Conservation (phyloP, 2,888 invertebrate genomes). For the Coenonympha glycerion region DNA sequence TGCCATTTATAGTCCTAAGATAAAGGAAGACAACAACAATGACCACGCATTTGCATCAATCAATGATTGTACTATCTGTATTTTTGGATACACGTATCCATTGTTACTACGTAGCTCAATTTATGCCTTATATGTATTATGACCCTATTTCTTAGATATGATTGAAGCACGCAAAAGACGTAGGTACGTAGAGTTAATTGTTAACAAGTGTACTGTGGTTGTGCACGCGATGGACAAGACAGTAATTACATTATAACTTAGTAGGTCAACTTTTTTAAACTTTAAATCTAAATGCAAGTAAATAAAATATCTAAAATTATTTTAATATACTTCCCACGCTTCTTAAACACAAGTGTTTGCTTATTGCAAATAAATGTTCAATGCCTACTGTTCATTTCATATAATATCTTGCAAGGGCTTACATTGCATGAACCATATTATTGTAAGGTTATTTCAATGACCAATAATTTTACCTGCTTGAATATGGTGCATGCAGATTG, state of each 20-base stretch:
- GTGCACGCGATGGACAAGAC: constrained; percentile 61
- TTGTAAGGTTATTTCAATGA: too few species aligned
- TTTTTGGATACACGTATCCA: background rate
- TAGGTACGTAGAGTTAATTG: constrained; percentile 69
- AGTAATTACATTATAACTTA: background rate
- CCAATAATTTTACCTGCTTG: too few species aligned
- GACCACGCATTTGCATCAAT: background rate
- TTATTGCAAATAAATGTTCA: too few species aligned
- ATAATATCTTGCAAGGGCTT: too few species aligned
- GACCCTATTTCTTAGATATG: constrained; percentile 64
- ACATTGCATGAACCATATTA: too few species aligned
- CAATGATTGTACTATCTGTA: background rate
- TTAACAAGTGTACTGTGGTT: constrained; percentile 65
- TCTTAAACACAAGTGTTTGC: too few species aligned
- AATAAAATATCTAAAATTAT: too few species aligned
- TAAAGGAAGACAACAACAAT: constrained; percentile 21
- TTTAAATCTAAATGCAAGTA: background rate
- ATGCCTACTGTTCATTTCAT: too few species aligned
- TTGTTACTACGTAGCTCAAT: constrained; percentile 4
- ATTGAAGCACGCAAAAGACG: constrained; percentile 68
- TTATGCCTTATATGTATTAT: background rate
- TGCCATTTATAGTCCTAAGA: constrained; percentile 33
- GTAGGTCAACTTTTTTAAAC: background rate
- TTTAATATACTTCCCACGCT: too few species aligned
- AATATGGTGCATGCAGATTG: too few species aligned